phyloP scores from a whole-genome alignment of 1,140 invertebrate genomes.

The Trachymyrmex cornetzi region DNA sequence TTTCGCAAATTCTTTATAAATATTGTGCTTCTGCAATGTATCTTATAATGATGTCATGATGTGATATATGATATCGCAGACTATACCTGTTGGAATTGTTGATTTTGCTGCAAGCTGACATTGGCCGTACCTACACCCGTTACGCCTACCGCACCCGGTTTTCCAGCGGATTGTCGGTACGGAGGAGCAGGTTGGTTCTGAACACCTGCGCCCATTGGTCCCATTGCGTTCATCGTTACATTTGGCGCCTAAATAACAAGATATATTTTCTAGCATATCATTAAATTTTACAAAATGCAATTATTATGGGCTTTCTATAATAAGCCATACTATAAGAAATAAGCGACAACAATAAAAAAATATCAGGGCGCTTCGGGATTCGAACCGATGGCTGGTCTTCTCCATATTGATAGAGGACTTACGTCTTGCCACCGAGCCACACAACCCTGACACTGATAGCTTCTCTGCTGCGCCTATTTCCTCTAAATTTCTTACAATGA shows the following conservation, averaged over 20 bases:
- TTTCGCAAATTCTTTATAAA: background rate
- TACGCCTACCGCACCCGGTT: slow-evolving; percentile 84
- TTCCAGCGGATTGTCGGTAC: slow-evolving; percentile 86
- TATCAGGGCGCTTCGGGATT: too few relatives aligned
- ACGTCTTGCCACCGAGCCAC: too few relatives aligned
- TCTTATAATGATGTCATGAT: background rate
- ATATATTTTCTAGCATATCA: slow-evolving; percentile 6
- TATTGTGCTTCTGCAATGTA: background rate
- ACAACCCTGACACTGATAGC: too few relatives aligned
- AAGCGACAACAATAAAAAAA: too few relatives aligned
- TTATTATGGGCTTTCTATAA: background rate
- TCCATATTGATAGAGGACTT: too few relatives aligned
- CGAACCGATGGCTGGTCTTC: too few relatives aligned
- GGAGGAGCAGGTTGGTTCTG: slow-evolving; percentile 88
- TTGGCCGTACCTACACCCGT: slow-evolving; percentile 81
- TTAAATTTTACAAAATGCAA: slow-evolving; percentile 19
- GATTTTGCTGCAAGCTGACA: slow-evolving; percentile 87
- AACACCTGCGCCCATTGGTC: slow-evolving; percentile 88
- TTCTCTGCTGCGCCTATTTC: too few relatives aligned
- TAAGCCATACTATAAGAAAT: too few relatives aligned
- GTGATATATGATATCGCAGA: background rate
- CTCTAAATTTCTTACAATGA: too few relatives aligned
- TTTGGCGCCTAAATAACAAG: slow-evolving; percentile 87
- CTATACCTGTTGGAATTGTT: slow-evolving; percentile 88
- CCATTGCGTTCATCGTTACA: slow-evolving; percentile 89